Evolutionary conservation across 1,140 invertebrate genomes (phyloP).

Genomic region (Anthonomus grandis): DNA sequence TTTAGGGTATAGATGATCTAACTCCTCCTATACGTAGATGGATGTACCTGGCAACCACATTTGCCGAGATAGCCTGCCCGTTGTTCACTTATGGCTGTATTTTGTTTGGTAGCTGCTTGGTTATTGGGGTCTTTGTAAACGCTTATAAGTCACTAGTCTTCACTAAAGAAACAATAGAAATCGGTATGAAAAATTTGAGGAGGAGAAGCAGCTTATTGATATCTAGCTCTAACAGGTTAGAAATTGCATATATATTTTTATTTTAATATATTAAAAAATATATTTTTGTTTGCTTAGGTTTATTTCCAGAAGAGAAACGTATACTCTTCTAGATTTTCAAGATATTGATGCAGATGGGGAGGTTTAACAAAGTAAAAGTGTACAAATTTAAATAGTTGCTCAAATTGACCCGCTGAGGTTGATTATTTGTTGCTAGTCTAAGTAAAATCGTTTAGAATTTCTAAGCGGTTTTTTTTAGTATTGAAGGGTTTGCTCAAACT

Average conservation of each 20-base stretch:
- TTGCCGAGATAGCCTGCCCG: slow-evolving; percentile 65
- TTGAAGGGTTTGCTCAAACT: too few relatives aligned
- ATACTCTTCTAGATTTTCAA: slow-evolving; percentile 35
- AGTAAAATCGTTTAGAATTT: too few relatives aligned
- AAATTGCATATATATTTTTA: neutral
- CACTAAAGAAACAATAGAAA: slow-evolving; percentile 70
- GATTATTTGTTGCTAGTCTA: too few relatives aligned
- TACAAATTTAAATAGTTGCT: too few relatives aligned
- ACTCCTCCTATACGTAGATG: slow-evolving; percentile 70
- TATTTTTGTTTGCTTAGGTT: slow-evolving; percentile 16
- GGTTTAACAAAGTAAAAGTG: too few relatives aligned
- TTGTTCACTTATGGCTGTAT: slow-evolving; percentile 69
- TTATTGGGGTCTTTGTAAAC: slow-evolving; percentile 64
- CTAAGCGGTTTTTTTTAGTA: too few relatives aligned
- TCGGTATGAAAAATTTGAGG: slow-evolving; percentile 68
- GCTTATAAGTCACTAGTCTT: slow-evolving; percentile 73
- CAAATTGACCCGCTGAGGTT: too few relatives aligned
- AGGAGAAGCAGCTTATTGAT: slow-evolving; percentile 39
- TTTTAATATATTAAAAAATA: slow-evolving; percentile 1
- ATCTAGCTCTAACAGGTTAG: slow-evolving; percentile 22
- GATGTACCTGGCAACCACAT: slow-evolving; percentile 73
- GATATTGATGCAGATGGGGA: slow-evolving; percentile 29
- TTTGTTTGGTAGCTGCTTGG: slow-evolving; percentile 60
- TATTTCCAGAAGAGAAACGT: slow-evolving; percentile 33
- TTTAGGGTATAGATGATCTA: slow-evolving; percentile 75